Conservation (phyloP, 2,888 invertebrate genomes). For the Chromoteleia sp. region DNA sequence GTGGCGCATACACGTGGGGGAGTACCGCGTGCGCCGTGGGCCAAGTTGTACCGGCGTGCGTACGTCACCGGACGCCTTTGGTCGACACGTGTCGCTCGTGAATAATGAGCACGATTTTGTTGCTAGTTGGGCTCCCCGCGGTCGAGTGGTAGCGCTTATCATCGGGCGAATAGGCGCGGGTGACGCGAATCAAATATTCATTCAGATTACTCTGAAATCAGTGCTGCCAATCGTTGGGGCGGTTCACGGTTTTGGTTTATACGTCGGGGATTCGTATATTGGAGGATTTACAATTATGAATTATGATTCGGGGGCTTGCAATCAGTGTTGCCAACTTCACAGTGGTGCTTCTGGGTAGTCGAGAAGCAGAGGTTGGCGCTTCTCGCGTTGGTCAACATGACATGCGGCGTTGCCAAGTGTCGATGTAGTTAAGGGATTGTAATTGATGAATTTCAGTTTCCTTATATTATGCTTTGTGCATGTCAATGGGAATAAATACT, state of each 20-base stretch:
- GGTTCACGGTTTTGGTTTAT: too few relatives aligned
- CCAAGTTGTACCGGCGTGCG: constrained; percentile 77
- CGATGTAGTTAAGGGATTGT: not conserved
- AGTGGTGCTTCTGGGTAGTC: not conserved
- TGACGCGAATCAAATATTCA: too few relatives aligned
- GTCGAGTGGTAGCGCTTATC: constrained; percentile 15
- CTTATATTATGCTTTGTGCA: constrained; percentile 2
- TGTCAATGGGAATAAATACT: too few relatives aligned
- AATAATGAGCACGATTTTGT: constrained; percentile 47
- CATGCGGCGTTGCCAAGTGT: constrained; percentile 38
- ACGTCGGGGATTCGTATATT: too few relatives aligned
- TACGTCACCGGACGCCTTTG: constrained; percentile 73
- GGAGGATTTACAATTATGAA: too few relatives aligned
- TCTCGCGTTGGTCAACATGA: constrained; percentile 26
- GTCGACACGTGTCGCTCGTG: constrained; percentile 75
- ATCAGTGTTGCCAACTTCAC: constrained; percentile 40
- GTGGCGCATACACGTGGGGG: constrained; percentile 77
- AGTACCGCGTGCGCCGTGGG: constrained; percentile 79
- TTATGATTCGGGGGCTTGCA: not conserved
- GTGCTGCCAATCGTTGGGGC: too few relatives aligned
- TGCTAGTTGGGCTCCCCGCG: not conserved
- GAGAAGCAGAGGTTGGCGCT: not conserved
- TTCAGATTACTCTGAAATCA: too few relatives aligned
- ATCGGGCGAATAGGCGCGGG: too few relatives aligned
- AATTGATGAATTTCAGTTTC: not conserved